Evolutionary conservation across 2,888 invertebrate genomes (phyloP).

Genomic region (Polydrusus cervinus): DNA sequence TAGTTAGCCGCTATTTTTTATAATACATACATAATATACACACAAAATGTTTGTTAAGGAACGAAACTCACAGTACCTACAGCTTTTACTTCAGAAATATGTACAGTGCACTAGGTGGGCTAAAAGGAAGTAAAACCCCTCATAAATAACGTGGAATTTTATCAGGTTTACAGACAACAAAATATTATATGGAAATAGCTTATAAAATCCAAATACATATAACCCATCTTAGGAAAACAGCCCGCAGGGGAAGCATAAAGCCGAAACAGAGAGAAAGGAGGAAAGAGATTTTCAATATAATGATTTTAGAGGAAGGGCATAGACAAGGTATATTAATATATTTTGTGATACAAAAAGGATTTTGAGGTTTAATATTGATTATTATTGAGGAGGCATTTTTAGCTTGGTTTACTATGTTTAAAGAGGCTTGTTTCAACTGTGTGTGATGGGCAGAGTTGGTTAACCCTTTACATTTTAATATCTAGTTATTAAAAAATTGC

Average conservation of each 20-base stretch:
- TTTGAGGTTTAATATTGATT: background rate
- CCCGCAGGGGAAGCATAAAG: slow-evolving; percentile 19
- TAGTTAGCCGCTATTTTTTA: too few species aligned
- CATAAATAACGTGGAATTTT: slow-evolving; percentile 37
- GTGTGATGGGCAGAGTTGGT: too few species aligned
- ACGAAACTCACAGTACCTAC: background rate
- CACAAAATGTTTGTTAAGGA: too few species aligned
- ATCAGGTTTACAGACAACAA: slow-evolving; percentile 30
- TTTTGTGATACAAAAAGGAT: background rate
- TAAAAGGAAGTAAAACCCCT: slow-evolving; percentile 32
- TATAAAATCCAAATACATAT: slow-evolving; percentile 29
- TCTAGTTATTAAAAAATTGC: too few species aligned
- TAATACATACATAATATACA: too few species aligned
- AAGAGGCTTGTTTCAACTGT: too few species aligned
- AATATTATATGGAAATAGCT: slow-evolving; percentile 28
- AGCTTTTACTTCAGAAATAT: slow-evolving; percentile 10
- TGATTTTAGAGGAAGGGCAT: slow-evolving; percentile 13
- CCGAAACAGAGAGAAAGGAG: slow-evolving; percentile 7
- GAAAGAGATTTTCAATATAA: slow-evolving; percentile 19
- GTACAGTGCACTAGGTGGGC: slow-evolving; percentile 17
- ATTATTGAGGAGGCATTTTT: too few species aligned
- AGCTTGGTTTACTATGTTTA: too few species aligned
- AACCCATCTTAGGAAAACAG: slow-evolving; percentile 22
- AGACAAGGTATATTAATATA: background rate
- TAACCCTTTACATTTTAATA: too few species aligned